Evolutionary conservation across 2,113 vertebrate genomes (phyloP), one percentile per base, ranked within the genome.

Genomic region (Egretta garzetta): DNA sequence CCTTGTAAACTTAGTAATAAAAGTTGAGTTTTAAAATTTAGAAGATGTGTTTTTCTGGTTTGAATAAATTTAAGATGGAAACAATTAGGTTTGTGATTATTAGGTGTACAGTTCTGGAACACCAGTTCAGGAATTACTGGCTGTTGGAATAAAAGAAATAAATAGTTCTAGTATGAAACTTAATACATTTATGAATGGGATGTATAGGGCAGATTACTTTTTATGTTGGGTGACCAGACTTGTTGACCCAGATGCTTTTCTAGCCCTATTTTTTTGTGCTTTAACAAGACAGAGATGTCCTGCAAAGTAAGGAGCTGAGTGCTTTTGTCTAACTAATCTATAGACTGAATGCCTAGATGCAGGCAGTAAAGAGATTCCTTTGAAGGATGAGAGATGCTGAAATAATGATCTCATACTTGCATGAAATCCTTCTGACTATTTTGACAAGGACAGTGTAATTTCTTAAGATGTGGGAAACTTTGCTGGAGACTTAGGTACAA

Each of bases 361-460:
- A 80, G 47, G 28, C 87, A 75, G 47, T 81, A 37, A 79, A 86
- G 91, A 63, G 58, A 63, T 71, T 58, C 19, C 20, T 77, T 82
- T 73, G 12, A 35, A 79, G 76, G 50, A 64, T 79, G 47, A 80
- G 62, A 85, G 41, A 49, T 88, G 33, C 37, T 80, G 82, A 91
- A 91, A 88, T 82, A 68, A 84, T 52, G 32, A 89, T 68, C 60
- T 87, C 52, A n/a, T 87, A 33, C 68, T 77, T 63, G 47, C 28
- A 66, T 88, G 60, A 87, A 94, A 91, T 81, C 80, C 43, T 87
- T 74, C 73, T 94, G 91, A 93, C 76, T 80, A 32, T 24, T 93
- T 92, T 89, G 86, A 89, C 88, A 87, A 84, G 72, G 43, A 50
- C 85, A 84, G 73, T 79, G 80, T 79, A 94, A 95, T 95, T 94